These are phyloP conservation scores for Stichopus horrens DNA, from an alignment of 53 echinoderm and acorn worm species.

Conservation along the genomic window DNA sequence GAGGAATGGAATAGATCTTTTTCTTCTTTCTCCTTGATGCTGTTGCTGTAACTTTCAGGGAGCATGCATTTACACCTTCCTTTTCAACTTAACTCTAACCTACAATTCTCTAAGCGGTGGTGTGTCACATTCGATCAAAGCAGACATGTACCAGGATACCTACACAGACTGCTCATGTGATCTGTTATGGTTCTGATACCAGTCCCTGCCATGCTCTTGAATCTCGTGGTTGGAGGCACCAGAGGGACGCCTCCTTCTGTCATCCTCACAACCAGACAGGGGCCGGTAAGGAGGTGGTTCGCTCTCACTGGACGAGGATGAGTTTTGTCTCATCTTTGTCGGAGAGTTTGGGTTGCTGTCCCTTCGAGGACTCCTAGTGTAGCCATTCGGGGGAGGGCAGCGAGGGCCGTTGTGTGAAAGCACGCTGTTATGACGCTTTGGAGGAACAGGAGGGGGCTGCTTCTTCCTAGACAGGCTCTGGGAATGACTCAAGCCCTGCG, in stretches of 20 bases:
- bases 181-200: neutral
- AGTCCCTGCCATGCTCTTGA: constrained; percentile 6
- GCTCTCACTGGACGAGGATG: constrained; percentile 20
- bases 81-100: too few relatives aligned
- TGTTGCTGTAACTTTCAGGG: too few relatives aligned
- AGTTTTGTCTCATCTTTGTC: constrained; percentile 31
- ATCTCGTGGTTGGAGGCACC: constrained; percentile 59
- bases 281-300: constrained; percentile 33
- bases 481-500: constrained; percentile 12
- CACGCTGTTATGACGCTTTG: constrained; percentile 24
- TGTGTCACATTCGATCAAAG: too few relatives aligned
- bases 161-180: constrained; percentile 23
- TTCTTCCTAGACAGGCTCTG: constrained; percentile 47
- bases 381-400: constrained; percentile 21
- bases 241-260: constrained; percentile 57
- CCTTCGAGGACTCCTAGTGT: neutral
- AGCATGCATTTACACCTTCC: too few relatives aligned
- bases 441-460: constrained; percentile 40
- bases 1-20: too few relatives aligned
- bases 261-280: constrained; percentile 43
- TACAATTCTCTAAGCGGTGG: too few relatives aligned
- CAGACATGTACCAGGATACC: too few relatives aligned
- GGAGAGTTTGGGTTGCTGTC: constrained; percentile 23
- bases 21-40: too few relatives aligned
- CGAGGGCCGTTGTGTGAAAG: constrained; percentile 33